These are phyloP conservation scores for Drosophila bocqueti DNA, from an alignment of 1,140 invertebrate species.

Conservation along the genomic window DNA sequence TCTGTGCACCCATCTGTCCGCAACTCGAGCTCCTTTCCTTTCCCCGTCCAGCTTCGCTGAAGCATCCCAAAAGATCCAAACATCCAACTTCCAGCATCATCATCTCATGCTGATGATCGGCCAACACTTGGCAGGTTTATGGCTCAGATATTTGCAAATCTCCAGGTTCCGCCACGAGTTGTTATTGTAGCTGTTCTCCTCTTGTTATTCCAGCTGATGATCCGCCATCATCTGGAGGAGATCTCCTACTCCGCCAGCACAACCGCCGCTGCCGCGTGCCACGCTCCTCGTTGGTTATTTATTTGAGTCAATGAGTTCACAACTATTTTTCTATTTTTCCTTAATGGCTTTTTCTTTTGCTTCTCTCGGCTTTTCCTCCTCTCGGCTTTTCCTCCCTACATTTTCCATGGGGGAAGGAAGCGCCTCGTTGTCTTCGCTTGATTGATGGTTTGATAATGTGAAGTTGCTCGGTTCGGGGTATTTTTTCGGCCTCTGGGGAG, in stretches of 20 bases:
- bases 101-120: slow-evolving; percentile 56
- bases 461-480: slow-evolving; percentile 26
- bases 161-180: slow-evolving; percentile 58
- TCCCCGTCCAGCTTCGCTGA: neutral
- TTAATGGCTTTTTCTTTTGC: slow-evolving; percentile 67
- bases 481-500: neutral
- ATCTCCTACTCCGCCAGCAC: slow-evolving; percentile 38
- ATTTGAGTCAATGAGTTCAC: slow-evolving; percentile 83
- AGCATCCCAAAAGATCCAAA: slow-evolving; percentile 10
- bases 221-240: slow-evolving; percentile 61
- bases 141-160: slow-evolving; percentile 81
- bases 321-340: slow-evolving; percentile 77
- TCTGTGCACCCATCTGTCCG: slow-evolving; percentile 8
- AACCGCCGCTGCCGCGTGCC: slow-evolving; percentile 36
- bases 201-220: slow-evolving; percentile 77
- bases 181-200: slow-evolving; percentile 77
- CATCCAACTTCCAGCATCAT: slow-evolving; percentile 33
- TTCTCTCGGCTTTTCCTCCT: slow-evolving; percentile 17
- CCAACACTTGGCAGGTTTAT: slow-evolving; percentile 81
- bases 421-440: slow-evolving; percentile 72
- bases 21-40: slow-evolving; percentile 2
- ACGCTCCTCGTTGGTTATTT: slow-evolving; percentile 65
- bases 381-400: neutral
- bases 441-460: slow-evolving; percentile 78
- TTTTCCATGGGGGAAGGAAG: slow-evolving; percentile 56